Evolutionary conservation across 2,113 vertebrate species (phyloP), one percentile per base, ranked within the genome.

Genomic region (Xiphorhynchus elegans): DNA sequence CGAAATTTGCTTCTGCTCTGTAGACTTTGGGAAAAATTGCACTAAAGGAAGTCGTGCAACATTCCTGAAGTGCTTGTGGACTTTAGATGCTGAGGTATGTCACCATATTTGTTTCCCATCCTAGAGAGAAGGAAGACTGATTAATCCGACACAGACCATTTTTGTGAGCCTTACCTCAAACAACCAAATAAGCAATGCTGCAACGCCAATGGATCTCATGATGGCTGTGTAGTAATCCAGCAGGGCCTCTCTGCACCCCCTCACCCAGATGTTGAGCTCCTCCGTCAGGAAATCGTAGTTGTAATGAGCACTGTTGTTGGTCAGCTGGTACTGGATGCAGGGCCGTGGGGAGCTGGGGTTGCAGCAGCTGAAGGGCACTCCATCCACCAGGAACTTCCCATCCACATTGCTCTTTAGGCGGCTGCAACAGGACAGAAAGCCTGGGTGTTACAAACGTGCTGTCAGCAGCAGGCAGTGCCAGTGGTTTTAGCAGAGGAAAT

Each of bases 281-380:
- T 99, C 98, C 0, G 97, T 98, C 92, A 98, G 97, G 82, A 98
- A 98, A 35, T 99, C 97, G 0, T 99, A 99, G 97, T 98, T 98
- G 97, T 98, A 99, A 96, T 99, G 98, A 75, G 99, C 99, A 0
- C 98, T 98, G 97, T 98, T 98, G 98, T 99, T 99, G 44, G 97
- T 98, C 90, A 99, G 96, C 84, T 98, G 98, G 88, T 98, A 97
- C 95, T 99, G 99, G 94, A 99, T 99, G 78, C 99, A 99, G 74
- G 98, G 98, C 75, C 98, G 97, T 0, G 99, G 98, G 5, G 98
- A 99, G 97, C 97, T 97, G 11, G 97, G 92, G 88, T 99, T 99
- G 93, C 99, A 99, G 97, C 98, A 99, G 97, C 99, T 99, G 97
- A 99, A 99, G 62, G 99, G 99, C 3, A 99, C 98, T 7, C 98